Percentiles rank a stretch among this genome's conserved stretches.
Evolutionary conservation across 2,797 vertebrate species (phyloP).

Genomic region (Tragopan temminckii): DNA sequence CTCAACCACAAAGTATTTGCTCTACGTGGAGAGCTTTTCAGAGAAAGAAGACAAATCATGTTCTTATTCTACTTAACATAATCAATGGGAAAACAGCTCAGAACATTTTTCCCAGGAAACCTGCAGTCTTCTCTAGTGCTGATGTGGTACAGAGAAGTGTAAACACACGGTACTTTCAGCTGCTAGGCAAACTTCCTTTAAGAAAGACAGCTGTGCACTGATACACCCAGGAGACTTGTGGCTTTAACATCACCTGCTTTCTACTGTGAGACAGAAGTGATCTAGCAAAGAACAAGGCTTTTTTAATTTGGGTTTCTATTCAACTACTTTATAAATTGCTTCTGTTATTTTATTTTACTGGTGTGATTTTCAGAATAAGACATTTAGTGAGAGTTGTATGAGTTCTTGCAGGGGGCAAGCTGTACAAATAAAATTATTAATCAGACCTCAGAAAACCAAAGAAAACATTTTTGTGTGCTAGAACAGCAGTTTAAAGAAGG

Average conservation of each 20-base stretch:
- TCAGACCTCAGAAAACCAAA: background rate
- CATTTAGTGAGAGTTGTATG: background rate
- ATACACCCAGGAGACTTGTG: background rate
- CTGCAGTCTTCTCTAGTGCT: background rate
- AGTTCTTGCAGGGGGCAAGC: background rate
- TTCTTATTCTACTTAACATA: background rate
- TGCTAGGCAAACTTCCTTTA: background rate
- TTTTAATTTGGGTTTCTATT: background rate
- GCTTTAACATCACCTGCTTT: background rate
- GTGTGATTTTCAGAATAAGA: background rate
- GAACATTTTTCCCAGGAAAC: background rate
- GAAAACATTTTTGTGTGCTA: background rate
- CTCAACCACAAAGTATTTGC: background rate
- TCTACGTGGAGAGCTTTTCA: background rate
- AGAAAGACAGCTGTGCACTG: background rate
- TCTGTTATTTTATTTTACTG: background rate
- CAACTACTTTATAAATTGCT: background rate
- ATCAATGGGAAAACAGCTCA: background rate
- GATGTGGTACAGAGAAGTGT: background rate
- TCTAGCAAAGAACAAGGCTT: background rate
- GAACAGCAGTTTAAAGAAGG: background rate
- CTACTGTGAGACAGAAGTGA: background rate
- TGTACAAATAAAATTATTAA: background rate
- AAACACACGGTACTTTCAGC: background rate
- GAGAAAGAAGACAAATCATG: background rate